Evolutionary conservation across 2,888 invertebrate species (phyloP), one percentile per base, ranked within the genome.

Genomic region (Dichetophora obliterata): DNA sequence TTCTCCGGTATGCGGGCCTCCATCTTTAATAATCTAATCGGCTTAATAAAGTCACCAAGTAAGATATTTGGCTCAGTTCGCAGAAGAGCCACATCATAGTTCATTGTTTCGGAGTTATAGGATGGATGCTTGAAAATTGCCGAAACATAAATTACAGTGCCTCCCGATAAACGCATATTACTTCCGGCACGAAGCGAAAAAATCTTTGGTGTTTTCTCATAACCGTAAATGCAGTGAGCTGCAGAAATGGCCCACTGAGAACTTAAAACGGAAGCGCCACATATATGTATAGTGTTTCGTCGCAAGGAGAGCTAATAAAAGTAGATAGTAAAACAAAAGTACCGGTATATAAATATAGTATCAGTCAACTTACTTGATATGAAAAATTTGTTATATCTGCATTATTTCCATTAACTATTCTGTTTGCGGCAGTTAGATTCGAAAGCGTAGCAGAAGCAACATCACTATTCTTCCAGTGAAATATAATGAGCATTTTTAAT

Each of bases 391-490:
- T 84, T 19, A 85, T 85, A 0, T 76, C 57, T 0, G 86, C 88
- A 66, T 83, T 85, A n/a, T 82, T 82, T 0, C 88, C 88, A 75
- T 87, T 88, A 0, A 88, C 88, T 57, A 88, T 88, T 1, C 88
- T 85, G 75, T 79, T 79, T 31, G 76, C 50, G 37, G 79, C 68
- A 19, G 75, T 50, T 19, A 34, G 31, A 24, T 63, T 37, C 22
- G 37, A 57, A 34, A 34, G 5, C 6, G 9, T 9, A 24, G 22
- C 68, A 16, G 3, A 31, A 22, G 37, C 57, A 31, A 57, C 57
- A 57, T 5, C 22, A 22, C 22, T 37, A 19, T 22, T 54, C 9
- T 22, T 54, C 9, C 3, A 52, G 61, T 48, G 16, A 2, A 19
- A 14, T 16, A n/a, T 57, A 59, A 63, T 31, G 19, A 72, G 4